phyloP scores from a whole-genome alignment of 2,113 vertebrate genomes.

The Serinus canaria region DNA sequence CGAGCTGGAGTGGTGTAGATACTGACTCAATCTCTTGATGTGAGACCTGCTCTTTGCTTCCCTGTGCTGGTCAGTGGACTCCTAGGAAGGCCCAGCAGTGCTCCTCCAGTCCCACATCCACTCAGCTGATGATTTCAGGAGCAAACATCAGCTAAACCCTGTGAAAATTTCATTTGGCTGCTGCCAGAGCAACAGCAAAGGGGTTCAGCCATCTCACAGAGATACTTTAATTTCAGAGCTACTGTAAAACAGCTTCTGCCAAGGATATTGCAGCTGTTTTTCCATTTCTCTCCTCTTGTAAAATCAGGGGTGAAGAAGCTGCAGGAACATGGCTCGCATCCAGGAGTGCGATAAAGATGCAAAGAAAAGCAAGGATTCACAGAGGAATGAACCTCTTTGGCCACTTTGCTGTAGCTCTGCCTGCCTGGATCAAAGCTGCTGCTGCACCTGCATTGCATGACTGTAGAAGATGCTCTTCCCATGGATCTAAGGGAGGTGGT shows the following conservation, averaged over 20 bases:
- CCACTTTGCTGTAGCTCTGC: constrained; percentile 4
- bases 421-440: constrained; percentile 28
- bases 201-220: background rate
- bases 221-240: background rate
- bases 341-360: constrained; percentile 46
- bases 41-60: background rate
- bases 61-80: background rate
- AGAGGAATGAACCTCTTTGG: background rate
- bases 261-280: constrained; percentile 32
- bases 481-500: background rate
- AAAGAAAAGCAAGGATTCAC: background rate
- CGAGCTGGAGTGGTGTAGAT: background rate
- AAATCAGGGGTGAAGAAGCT: constrained; percentile 32
- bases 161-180: background rate
- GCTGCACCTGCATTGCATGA: background rate
- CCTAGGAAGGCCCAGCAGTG: background rate
- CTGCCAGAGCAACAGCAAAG: background rate
- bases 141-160: background rate
- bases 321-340: background rate
- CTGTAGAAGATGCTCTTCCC: background rate
- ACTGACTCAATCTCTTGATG: fast-evolving
- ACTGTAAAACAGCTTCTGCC: constrained; percentile 19
- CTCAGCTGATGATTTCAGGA: fast-evolving
- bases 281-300: background rate
- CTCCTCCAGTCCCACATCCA: background rate